A percentile compares a stretch with the other conserved stretches of the same genome.
phyloP scores from a whole-genome alignment of 2,888 invertebrate genomes.

The Pimpla rufipes region DNA sequence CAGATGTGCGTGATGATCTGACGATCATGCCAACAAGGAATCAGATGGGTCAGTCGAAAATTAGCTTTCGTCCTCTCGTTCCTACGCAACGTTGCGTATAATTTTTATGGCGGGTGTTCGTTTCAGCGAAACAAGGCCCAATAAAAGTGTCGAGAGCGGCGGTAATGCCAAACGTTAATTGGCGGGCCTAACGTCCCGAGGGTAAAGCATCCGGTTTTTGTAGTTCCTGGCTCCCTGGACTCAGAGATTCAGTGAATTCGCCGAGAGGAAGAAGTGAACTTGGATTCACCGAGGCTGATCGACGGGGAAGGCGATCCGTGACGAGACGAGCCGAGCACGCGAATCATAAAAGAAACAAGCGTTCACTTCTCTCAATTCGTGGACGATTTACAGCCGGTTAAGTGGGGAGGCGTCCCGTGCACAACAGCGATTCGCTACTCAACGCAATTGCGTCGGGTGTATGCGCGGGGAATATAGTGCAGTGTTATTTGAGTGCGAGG shows the following conservation, averaged over 20 bases:
- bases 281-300: slow-evolving; percentile 8
- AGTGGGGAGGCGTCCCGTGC: slow-evolving; percentile 36
- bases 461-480: slow-evolving; percentile 37
- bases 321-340: slow-evolving; percentile 26
- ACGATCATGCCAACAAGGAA: no score
- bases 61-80: background rate
- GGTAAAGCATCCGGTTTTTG: background rate
- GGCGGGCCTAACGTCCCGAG: background rate
- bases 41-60: background rate
- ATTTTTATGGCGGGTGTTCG: slow-evolving; percentile 9
- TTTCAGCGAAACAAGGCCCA: slow-evolving; percentile 2
- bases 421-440: slow-evolving; percentile 57
- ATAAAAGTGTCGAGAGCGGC: slow-evolving; percentile 8
- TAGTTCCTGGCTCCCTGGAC: background rate
- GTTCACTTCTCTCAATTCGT: slow-evolving; percentile 18
- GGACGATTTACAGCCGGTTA: slow-evolving; percentile 62
- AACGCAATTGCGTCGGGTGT: slow-evolving; percentile 68
- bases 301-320: background rate
- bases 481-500: slow-evolving; percentile 39
- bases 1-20: no score
- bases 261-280: background rate
- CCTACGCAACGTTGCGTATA: background rate
- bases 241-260: background rate
- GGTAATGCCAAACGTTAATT: slow-evolving; percentile 8
- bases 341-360: slow-evolving; percentile 55